These are phyloP conservation scores for Mactra quadrangularis DNA, from an alignment of 1,140 invertebrate genomes.

Conservation along the genomic window DNA sequence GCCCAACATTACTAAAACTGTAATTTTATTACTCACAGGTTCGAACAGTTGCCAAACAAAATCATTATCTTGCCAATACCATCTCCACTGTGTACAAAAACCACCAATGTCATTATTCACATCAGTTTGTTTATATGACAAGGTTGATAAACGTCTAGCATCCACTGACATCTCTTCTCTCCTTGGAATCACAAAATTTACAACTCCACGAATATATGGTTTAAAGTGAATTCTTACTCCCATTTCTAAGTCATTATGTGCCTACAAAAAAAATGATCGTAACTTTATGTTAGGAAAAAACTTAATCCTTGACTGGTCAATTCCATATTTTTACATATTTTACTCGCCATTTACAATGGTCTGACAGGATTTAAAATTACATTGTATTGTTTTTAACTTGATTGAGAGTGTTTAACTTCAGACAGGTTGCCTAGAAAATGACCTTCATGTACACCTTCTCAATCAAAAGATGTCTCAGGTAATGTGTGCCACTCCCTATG, in stretches of 20 bases:
- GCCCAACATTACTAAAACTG: too few species aligned
- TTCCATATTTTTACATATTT: not conserved
- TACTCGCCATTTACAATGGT: not conserved
- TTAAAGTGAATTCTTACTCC: not conserved
- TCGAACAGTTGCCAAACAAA: conserved; percentile 10
- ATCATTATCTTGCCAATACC: conserved; percentile 36
- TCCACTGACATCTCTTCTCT: not conserved
- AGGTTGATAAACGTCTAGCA: conserved; percentile 33
- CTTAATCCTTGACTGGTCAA: not conserved
- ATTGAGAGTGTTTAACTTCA: not conserved
- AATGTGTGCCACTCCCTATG: too few species aligned
- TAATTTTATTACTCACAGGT: conserved; percentile 35
- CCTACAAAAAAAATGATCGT: not conserved
- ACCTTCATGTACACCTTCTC: too few species aligned
- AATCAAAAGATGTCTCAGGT: too few species aligned
- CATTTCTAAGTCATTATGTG: conserved; percentile 8
- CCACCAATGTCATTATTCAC: not conserved
- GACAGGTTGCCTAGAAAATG: too few species aligned
- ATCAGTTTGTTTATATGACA: conserved; percentile 4
- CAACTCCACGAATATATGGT: conserved; percentile 5
- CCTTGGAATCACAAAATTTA: not conserved
- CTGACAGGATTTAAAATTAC: not conserved
- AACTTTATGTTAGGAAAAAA: not conserved
- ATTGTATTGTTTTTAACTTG: not conserved
- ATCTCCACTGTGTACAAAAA: conserved; percentile 42